These are phyloP conservation scores for Pyrocephalus nanus DNA, from an alignment of 2,797 vertebrate genomes.

Conservation along the genomic window DNA sequence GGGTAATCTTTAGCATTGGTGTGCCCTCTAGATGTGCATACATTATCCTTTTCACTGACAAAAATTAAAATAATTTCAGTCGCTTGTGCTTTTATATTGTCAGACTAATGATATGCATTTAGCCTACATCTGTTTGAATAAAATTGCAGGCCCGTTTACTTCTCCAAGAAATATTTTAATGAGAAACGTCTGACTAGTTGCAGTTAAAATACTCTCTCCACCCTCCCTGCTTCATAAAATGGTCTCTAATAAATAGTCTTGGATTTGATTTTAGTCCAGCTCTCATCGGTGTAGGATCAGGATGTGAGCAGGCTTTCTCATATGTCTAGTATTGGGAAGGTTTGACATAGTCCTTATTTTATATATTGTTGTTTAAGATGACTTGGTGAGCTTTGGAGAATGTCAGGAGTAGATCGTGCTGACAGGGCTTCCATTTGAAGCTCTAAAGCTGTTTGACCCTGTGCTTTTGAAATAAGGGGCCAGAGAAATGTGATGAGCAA, in stretches of 20 bases:
- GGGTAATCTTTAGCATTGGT: slow-evolving; percentile 67
- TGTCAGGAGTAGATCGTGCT: background rate
- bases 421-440: background rate
- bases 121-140: slow-evolving; percentile 54
- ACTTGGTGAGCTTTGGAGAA: slow-evolving; percentile 21
- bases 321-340: background rate
- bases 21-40: slow-evolving; percentile 57
- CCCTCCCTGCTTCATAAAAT: slow-evolving; percentile 38
- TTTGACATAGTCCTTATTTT: background rate
- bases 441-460: background rate
- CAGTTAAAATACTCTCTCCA: background rate
- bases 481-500: slow-evolving; percentile 2
- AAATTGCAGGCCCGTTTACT: slow-evolving; percentile 37
- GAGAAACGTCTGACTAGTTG: slow-evolving; percentile 55
- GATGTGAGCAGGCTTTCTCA: background rate
- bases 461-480: slow-evolving; percentile 3
- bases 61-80: slow-evolving; percentile 50
- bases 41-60: slow-evolving; percentile 55
- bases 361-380: background rate
- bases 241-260: slow-evolving; percentile 7
- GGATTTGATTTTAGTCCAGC: background rate
- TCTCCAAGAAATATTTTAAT: slow-evolving; percentile 65
- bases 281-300: background rate
- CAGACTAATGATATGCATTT: slow-evolving; percentile 34
- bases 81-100: slow-evolving; percentile 10